phyloP scores from a whole-genome alignment of 2,113 vertebrate species.

The Eubucco bourcierii region DNA sequence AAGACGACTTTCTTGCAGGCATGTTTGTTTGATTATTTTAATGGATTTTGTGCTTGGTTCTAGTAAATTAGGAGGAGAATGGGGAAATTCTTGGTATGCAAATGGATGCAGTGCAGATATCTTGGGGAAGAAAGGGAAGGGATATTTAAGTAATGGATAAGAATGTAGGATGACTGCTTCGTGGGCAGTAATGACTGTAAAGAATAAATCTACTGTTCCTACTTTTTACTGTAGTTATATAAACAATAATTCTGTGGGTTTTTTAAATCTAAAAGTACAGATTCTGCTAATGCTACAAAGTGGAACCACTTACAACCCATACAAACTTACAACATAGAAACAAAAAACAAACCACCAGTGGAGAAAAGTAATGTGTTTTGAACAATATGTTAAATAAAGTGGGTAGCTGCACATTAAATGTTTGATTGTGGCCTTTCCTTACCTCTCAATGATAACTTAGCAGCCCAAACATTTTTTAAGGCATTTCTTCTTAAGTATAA shows the following conservation, averaged over 20 bases:
- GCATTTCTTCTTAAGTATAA: not conserved
- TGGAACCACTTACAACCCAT: not conserved
- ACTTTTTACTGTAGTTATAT: not conserved
- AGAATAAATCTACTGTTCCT: not conserved
- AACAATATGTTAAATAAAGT: not conserved
- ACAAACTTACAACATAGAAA: no score
- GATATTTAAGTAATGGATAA: not conserved
- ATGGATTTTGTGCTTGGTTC: not conserved
- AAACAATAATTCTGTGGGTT: not conserved
- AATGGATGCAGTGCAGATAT: not conserved
- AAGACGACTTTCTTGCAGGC: not conserved
- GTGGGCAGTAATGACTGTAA: not conserved
- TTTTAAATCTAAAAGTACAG: not conserved
- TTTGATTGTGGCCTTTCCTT: not conserved
- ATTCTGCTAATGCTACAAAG: not conserved
- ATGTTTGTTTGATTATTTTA: not conserved
- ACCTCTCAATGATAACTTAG: not conserved
- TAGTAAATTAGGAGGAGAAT: not conserved
- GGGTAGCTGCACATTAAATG: not conserved
- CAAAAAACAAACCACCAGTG: no score
- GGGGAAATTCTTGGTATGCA: not conserved
- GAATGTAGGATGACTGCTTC: not conserved
- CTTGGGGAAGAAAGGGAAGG: not conserved
- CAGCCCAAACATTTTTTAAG: not conserved
- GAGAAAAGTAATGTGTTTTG: not conserved